Evolutionary conservation across 2,797 vertebrate genomes (phyloP).

Genomic region (Chelidonichthys spinosus): DNA sequence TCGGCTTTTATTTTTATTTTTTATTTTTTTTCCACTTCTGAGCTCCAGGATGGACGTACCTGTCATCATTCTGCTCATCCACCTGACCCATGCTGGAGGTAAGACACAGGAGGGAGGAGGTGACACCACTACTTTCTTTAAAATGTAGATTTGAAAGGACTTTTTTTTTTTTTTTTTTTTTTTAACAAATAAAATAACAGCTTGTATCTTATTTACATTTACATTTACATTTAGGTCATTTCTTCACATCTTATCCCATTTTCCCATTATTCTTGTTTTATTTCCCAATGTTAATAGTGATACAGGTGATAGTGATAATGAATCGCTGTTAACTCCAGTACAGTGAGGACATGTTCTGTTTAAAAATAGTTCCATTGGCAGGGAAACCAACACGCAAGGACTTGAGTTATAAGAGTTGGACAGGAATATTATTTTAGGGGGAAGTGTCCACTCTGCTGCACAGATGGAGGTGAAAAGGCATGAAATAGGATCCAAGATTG

Average conservation of each 20-base stretch:
- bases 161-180: background rate
- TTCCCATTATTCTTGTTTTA: background rate
- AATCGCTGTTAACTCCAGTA: background rate
- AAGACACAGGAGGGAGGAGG: background rate
- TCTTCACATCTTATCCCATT: too few relatives aligned
- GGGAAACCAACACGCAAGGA: background rate
- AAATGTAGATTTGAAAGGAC: background rate
- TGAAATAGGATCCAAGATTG: constrained; percentile 8
- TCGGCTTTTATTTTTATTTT: too few relatives aligned
- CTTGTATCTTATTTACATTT: background rate
- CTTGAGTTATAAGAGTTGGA: constrained; percentile 5
- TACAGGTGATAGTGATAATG: background rate
- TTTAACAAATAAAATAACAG: background rate
- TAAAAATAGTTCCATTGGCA: background rate
- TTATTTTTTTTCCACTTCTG: constrained; percentile 8
- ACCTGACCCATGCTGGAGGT: constrained; percentile 61
- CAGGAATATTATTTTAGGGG: background rate
- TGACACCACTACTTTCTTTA: background rate
- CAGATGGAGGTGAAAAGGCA: constrained; percentile 4
- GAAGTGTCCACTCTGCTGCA: background rate
- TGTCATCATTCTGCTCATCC: constrained; percentile 59
- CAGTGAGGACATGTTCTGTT: background rate
- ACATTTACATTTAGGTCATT: too few relatives aligned
- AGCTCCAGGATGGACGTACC: constrained; percentile 51
- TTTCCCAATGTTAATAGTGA: too few relatives aligned